Percentiles rank a stretch among this genome's conserved stretches.
Evolutionary conservation across 2,888 invertebrate species (phyloP).

Genomic region (Folsomia candida): DNA sequence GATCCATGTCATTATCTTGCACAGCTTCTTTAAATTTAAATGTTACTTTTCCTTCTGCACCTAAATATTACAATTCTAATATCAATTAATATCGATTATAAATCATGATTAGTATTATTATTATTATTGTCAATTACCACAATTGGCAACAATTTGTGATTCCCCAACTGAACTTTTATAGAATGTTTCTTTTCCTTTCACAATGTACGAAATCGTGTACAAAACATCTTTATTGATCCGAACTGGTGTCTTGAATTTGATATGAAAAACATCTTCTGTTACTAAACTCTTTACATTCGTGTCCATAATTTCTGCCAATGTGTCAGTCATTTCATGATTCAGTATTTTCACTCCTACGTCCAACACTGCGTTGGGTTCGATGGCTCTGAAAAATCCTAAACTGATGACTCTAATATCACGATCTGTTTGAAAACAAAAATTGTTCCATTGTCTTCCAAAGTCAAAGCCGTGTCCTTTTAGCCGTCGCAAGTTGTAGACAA

Average conservation of each 20-base stretch:
- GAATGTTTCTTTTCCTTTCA: slow-evolving; percentile 45
- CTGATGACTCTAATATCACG: slow-evolving; percentile 42
- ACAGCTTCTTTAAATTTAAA: slow-evolving; percentile 39
- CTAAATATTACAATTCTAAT: too few species aligned
- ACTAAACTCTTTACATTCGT: slow-evolving; percentile 26
- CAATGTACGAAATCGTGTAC: slow-evolving; percentile 44
- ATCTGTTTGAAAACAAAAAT: slow-evolving; percentile 45
- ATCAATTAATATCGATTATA: too few species aligned
- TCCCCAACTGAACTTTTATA: slow-evolving; percentile 40
- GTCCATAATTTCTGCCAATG: slow-evolving; percentile 38
- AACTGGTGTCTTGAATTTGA: slow-evolving; percentile 42
- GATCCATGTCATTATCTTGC: slow-evolving; percentile 43
- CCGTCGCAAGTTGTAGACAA: slow-evolving; percentile 41
- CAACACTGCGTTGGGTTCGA: slow-evolving; percentile 30
- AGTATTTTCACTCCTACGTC: slow-evolving; percentile 38
- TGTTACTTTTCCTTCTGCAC: slow-evolving; percentile 35
- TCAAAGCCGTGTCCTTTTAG: slow-evolving; percentile 46
- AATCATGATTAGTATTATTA: too few species aligned
- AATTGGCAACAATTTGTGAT: slow-evolving; percentile 32
- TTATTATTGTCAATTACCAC: too few species aligned
- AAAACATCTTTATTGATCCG: slow-evolving; percentile 39
- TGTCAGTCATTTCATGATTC: slow-evolving; percentile 41
- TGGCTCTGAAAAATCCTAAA: slow-evolving; percentile 43
- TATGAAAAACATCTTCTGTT: slow-evolving; percentile 42
- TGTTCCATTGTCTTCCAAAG: slow-evolving; percentile 44